Evolutionary conservation across 2,888 invertebrate species (phyloP).

Genomic region (Limenitis camilla): DNA sequence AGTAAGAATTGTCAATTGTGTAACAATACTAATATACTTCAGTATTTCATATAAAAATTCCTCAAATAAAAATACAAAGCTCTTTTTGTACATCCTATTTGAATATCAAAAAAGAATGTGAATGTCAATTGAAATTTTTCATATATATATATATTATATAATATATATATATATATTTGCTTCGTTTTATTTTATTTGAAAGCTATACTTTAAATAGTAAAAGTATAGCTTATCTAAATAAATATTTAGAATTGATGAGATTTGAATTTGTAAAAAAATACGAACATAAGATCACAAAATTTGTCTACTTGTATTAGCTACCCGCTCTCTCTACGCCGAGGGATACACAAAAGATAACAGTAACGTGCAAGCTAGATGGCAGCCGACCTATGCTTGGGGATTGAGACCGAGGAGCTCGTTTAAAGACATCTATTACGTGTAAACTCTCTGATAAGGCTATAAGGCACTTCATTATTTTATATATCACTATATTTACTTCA

Average conservation of each 20-base stretch:
- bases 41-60: neutral
- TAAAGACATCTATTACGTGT: too few relatives aligned
- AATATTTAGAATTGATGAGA: neutral
- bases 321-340: too few relatives aligned
- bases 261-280: too few relatives aligned
- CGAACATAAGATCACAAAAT: too few relatives aligned
- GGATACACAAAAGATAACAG: too few relatives aligned
- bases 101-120: slow-evolving; percentile 7
- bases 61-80: neutral
- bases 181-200: neutral
- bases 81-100: slow-evolving; percentile 2
- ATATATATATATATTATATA: neutral
- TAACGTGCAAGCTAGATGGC: too few relatives aligned
- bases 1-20: neutral
- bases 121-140: slow-evolving; percentile 2
- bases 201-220: neutral
- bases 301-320: too few relatives aligned
- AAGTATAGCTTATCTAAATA: neutral
- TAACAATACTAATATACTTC: neutral
- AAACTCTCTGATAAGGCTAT: too few relatives aligned
- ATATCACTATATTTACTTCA: too few relatives aligned
- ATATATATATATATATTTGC: neutral
- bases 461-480: too few relatives aligned
- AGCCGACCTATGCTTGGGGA: too few relatives aligned
- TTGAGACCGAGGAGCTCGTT: too few relatives aligned